Conservation (phyloP, 2,797 vertebrate genomes). For the Micromesistius poutassou region DNA sequence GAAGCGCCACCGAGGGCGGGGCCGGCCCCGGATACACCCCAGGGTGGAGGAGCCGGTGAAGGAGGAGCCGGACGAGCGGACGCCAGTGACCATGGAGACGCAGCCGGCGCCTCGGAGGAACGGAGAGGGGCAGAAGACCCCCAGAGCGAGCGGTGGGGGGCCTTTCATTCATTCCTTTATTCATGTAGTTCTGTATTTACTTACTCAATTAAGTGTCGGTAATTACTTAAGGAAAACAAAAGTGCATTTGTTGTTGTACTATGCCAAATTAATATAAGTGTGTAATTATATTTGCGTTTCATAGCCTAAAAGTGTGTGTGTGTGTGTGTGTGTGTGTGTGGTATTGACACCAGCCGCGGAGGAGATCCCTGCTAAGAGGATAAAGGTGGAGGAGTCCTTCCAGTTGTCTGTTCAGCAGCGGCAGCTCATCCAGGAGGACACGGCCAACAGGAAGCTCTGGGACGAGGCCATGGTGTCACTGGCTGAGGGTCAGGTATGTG, state of each 20-base stretch:
- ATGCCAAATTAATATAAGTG: not conserved
- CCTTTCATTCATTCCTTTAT: not conserved
- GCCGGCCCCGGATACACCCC: conserved; percentile 64
- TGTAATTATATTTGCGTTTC: not conserved
- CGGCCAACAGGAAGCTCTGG: conserved; percentile 93
- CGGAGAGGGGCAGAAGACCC: conserved; percentile 64
- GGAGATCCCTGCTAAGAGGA: conserved; percentile 77
- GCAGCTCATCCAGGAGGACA: conserved; percentile 86
- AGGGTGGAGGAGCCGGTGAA: conserved; percentile 66
- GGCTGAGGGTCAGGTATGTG: conserved; percentile 90
- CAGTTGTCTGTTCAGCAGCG: conserved; percentile 88
- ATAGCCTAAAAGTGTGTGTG: conserved; percentile 2
- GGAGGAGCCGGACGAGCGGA: conserved; percentile 56
- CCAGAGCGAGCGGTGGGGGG: conserved; percentile 60
- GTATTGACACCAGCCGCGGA: conserved; percentile 54
- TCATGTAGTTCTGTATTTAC: not conserved
- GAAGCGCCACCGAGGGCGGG: conserved; percentile 79
- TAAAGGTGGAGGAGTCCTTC: conserved; percentile 86
- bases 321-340: conserved; percentile 4
- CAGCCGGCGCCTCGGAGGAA: conserved; percentile 60
- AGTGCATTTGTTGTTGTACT: not conserved
- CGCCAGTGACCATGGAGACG: not conserved
- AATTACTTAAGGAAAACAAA: not conserved
- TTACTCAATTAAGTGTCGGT: not conserved
- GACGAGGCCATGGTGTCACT: conserved; percentile 90